Base-by-base conservation (phyloP, 2,888 invertebrate genomes). In the Polydrusus tereticollis region DNA sequence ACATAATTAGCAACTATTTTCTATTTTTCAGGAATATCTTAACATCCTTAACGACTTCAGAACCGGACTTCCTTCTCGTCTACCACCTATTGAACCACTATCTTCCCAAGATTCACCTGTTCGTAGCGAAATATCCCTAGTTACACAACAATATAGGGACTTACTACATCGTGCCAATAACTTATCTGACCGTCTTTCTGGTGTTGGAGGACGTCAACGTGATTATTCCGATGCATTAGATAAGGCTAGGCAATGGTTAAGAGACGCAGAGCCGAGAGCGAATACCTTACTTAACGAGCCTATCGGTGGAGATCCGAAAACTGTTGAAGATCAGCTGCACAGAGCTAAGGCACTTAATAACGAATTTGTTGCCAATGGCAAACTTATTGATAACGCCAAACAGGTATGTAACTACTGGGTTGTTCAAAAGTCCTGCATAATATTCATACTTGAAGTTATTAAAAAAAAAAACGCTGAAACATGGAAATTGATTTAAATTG, bases 211-310 rank as follows among this genome's bases (percentile, higher is more conserved):
- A 36, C 88, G 91, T 62, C 92, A 93, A 79, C 88, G 92, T 12
- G 93, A 94, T 76, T 96, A 95, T 83, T 89, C 90, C 41, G 95
- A 96, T 80, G 93, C 95, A 0, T 82, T 96, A n/a, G 93, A 94
- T 59, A 91, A 95, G 75, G 95, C 94, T 0, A 88, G 87, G 43
- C 86, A 89, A 3, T 97, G 96, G 96, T 84, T 97, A 74, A 89
- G 89, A 58, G 93, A 94, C 77, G 91, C 89, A 52, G 93, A 94
- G 82, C 94, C 94, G 0, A 91, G 92, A 85, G 92, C 92, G 0
- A 90, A 91, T 43, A 90, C 92, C 64, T 86, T 94, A 12, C 87
- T 96, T 1, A 91, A 93, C 0, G 97, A 97, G 84, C 92, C 94
- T 0, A 89, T 95, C 47, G 95, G 93, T 18, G 95, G 94, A 0